Base-by-base conservation (phyloP, 2,113 vertebrate species). In the Macrotus californicus region DNA sequence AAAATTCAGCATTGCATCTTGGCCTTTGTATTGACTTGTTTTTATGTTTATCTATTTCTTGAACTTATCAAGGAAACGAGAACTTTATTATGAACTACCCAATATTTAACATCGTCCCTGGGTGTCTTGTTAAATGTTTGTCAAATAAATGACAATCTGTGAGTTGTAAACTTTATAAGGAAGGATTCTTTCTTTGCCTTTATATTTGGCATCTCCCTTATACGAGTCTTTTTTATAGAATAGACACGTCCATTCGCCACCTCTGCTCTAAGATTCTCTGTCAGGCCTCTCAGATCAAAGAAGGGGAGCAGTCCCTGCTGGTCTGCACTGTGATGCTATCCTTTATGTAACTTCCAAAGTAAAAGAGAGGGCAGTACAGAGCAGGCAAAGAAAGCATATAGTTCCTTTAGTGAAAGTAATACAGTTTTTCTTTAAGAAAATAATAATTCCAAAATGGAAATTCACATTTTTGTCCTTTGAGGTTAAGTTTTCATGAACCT, bases 391-490 rank as follows among this genome's bases (percentile, higher is more conserved):
- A 81, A 84, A 85, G 43, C 1, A 0, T 93, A 4, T 2, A 21
- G 11, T 90, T 92, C 15, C 16, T 12, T 87, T 81, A 87, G 21
- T 83, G 84, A 81, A 93, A 92, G 79, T 48, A 52, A 72, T 66
- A 19, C 19, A 21, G 1, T 34, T 89, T 91, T 82, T 87, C 39
- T 41, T 50, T 50, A 4, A 54, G 94, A 90, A 56, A 61, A 6
- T 94, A 21, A 59, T n/a, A 76, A 91, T 94, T 90, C 76, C n/a
- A 77, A 70, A 83, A 13, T 91, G 48, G n/a, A 85, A 94, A 52
- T 95, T 80, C 7, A 67, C 80, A 76, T 93, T 84, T n/a, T 66
- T 91, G 46, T 77, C 59, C 72, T 88, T 67, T 86, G 89, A 93
- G 36, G 26, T 82, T 61, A 56, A 54, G 15, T 92, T 93, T 93